Evolutionary conservation across 64 coral and sea anemone genomes (phyloP), one percentile per base, ranked within the genome.

Genomic region (Montipora cactus): DNA sequence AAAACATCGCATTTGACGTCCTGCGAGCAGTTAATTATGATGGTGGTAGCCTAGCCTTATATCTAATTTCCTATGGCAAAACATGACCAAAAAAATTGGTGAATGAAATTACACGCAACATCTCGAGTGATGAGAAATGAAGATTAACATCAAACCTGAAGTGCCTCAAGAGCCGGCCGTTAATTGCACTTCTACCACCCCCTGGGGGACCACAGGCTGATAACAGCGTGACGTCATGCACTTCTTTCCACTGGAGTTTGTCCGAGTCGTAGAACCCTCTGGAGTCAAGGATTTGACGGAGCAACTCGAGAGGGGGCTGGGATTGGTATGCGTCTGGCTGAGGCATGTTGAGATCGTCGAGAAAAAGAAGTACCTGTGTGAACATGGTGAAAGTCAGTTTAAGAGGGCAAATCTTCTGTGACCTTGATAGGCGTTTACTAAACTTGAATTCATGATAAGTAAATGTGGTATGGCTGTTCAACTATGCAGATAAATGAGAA

Each of bases 301-400:
- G 76, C 44, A 99, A 77, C 44, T 99, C 97, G 59, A 99, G 80
- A 46, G 97, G 97, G 20, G 97, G 92, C 58, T 99, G 97, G 49
- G 94, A 94, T 8, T 92, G 90, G 67, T 91, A 99, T 18, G 91
- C 77, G 47, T 99, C 97, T 4, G 92, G 95, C 45, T 96, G 95
- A 53, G 97, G 97, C 95, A 99, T 96, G 84, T 99, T 99, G n/a
- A 99, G 92, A 78, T 99, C 97, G 86, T 99, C 97, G 66, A 99
- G 86, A 73, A 99, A 99, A 20, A 99, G 70, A 44, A 99, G 23
- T 2, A 89, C 86, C 96, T 98, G 79, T 21, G 59, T 47, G 19
- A 18, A 50, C 45, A 67, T 20, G 15, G 44, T 7, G 28, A 12
- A 64, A 15, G 49, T 47, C 11, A 67, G 13, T 46, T 10, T 16